Base-by-base conservation (phyloP, 2,888 invertebrate species). In the Cybosia mesomella region DNA sequence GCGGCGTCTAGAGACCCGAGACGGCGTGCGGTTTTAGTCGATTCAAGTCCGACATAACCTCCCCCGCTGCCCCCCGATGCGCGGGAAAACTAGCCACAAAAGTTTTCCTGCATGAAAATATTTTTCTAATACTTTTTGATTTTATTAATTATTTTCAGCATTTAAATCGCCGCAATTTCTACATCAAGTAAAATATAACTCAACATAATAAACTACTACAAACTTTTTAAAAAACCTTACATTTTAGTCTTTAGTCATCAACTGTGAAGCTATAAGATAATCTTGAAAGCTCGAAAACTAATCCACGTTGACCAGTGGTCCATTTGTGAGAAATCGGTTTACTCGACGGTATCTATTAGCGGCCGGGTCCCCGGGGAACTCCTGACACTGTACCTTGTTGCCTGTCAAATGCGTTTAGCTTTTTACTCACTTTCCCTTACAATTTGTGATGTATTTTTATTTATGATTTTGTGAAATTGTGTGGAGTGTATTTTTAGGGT, bases 241-340 rank as follows among this genome's bases (percentile, higher is more conserved):
- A 10, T 36, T 36, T 36, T 36, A 36, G 1, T 13, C 11, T 49
- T 11, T 0, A 58, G 10, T 22, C 10, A 18, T 9, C n/a, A 49
- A 49, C 49, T 28, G 32, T 54, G n/a, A n/a, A n/a, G n/a, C n/a
- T n/a, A 66, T 22, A 21, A 57, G 22, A 21, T 79, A 79, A 81
- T 74, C 72, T 68, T 76, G 64, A 79, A 76, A 79, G 72, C 82
- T 74, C 67, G 67, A 72, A 72, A 70, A 74, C 67, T 80, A 81
- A 81, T 81, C 80, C 74, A 53, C 18, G 24, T 66, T 80, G 80
- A 81, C 82, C 80, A 70, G 22, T 70, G 72, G 80, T 79, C 80
- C 75, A 81, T 81, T 80, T 79, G 32, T 71, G 72, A 59, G 70
- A 81, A 80, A 81, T 81, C 68, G 72, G 66, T 79, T 75, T 74